Base-by-base conservation (phyloP, 2,888 invertebrate genomes). In the Dyspetes luteomarginatus region DNA sequence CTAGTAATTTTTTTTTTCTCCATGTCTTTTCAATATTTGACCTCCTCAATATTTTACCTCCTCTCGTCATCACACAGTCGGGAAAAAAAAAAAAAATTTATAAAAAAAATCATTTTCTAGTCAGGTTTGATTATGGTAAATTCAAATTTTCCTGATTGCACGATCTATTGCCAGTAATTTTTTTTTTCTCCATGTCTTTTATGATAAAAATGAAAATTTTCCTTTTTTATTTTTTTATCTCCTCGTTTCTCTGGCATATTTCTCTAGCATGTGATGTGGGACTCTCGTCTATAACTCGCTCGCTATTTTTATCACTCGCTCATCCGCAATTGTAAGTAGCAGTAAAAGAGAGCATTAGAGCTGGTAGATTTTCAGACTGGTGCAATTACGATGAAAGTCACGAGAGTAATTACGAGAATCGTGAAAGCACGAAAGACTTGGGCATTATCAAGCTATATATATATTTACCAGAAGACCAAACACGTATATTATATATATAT, bases 371-470 rank as follows among this genome's bases (percentile, higher is more conserved):
- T 15, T 7, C 76, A 83, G 78, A 83, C 83, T 82, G 78, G 68
- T 50, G 83, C 85, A 87, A 88, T 88, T 88, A 85, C 82, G 85
- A 85, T 81, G 86, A 85, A 86, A 88, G 87, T 83, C 78, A 73
- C 73, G 65, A n/a, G 67, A 43, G 71, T 82, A 86, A 88, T 88
- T 89, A 86, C 71, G 74, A 64, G 78, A 79, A 78, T 81, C 85
- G 85, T 74, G 86, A 88, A 88, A 89, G 88, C 85, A 85, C 85
- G 79, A 74, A 62, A 79, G 71, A 76, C 68, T 65, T 76, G 78
- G n/a, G 81, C 82, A 82, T 79, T 69, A 56, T 69, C 12, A 41
- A 17, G 0, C 15, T n/a, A n/a, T n/a, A n/a, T n/a, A n/a, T n/a
- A n/a, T n/a, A n/a, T n/a, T n/a, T n/a, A n/a, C n/a, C n/a, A n/a